A percentile compares a stretch with the other conserved stretches of the same genome.
Conservation (phyloP, 2,888 invertebrate species). For the Isoperla grammatica region DNA sequence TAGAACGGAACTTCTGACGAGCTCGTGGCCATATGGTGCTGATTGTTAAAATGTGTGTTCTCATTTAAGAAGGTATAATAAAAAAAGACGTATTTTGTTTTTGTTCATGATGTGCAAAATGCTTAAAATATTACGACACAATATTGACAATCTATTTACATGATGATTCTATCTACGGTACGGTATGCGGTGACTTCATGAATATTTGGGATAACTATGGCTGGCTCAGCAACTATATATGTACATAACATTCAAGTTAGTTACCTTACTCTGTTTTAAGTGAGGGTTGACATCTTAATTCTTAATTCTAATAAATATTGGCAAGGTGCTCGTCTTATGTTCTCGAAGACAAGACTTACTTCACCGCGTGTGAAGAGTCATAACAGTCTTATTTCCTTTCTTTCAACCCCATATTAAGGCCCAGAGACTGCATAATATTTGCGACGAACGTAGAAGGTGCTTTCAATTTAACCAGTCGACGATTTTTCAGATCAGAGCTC, state of each 20-base stretch:
- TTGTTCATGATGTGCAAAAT: conserved; percentile 23
- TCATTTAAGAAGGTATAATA: conserved; percentile 14
- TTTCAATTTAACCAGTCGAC: neutral
- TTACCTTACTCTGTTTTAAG: conserved; percentile 2
- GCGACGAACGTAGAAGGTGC: neutral
- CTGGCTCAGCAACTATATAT: conserved; percentile 28
- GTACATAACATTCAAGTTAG: conserved; percentile 28
- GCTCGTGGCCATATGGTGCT: no score
- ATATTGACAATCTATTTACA: conserved; percentile 30
- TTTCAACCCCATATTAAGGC: conserved; percentile 25
- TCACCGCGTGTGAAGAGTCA: conserved; percentile 23
- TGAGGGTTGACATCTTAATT: conserved; percentile 7
- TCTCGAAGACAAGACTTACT: conserved; percentile 26
- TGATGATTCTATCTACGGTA: conserved; percentile 21
- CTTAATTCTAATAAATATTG: conserved; percentile 23
- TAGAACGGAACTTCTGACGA: no score
- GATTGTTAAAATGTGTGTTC: conserved; percentile 6
- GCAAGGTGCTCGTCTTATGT: conserved; percentile 28
- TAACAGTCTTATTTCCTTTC: conserved; percentile 29
- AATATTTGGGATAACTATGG: conserved; percentile 26
- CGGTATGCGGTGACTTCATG: conserved; percentile 24
- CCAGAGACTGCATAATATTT: conserved; percentile 22
- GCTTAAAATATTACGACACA: conserved; percentile 30
- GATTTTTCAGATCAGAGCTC: neutral
- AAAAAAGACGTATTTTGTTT: neutral